Conservation (phyloP, 2,113 vertebrate genomes). For the Mesoclemmys tuberculata region DNA sequence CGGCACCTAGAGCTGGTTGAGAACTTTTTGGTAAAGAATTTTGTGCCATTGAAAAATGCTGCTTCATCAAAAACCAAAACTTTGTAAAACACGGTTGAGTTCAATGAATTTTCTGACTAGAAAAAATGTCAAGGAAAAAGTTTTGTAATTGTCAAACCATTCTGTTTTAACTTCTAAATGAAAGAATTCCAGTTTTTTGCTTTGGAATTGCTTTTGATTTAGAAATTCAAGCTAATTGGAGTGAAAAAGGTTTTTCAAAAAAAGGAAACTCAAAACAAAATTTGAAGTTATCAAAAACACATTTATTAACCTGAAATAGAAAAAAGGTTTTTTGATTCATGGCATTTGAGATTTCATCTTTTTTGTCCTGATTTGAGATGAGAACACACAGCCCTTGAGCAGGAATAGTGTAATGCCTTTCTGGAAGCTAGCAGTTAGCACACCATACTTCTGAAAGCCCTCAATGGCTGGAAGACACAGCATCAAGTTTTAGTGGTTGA, state of each 20-base stretch:
- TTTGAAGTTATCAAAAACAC: background rate
- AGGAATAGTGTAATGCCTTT: background rate
- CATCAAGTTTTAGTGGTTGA: background rate
- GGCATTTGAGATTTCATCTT: background rate
- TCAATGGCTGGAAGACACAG: fast-evolving
- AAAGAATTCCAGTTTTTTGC: background rate
- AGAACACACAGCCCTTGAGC: background rate
- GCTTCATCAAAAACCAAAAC: background rate
- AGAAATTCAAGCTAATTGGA: background rate
- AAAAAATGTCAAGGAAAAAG: background rate
- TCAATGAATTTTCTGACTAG: background rate
- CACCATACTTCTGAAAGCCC: background rate
- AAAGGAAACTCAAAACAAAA: background rate
- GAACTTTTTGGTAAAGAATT: background rate
- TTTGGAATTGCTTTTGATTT: background rate
- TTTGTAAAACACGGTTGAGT: background rate
- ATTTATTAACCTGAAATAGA: background rate
- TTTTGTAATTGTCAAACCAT: background rate
- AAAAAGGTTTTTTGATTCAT: background rate
- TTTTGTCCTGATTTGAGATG: background rate
- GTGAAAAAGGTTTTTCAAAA: background rate
- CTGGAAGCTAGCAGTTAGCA: background rate
- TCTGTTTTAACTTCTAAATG: background rate
- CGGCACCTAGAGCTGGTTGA: background rate
- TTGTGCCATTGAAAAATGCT: background rate